These are phyloP conservation scores for Ophion ventricosus DNA, from an alignment of 2,888 invertebrate genomes.

Conservation along the genomic window DNA sequence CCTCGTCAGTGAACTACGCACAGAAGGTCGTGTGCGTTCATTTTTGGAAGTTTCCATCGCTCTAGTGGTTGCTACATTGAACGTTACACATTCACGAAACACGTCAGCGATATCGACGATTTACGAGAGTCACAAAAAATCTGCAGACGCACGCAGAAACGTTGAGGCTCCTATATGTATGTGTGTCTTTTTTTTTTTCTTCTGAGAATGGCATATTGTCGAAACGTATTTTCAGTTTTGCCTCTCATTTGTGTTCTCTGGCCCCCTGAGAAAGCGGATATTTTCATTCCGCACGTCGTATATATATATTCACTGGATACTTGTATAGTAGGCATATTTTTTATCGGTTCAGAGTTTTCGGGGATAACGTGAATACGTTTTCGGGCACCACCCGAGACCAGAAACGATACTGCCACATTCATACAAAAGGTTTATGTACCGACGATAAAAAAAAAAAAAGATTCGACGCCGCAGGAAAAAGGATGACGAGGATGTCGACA, in stretches of 20 bases:
- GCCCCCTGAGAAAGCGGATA: background rate
- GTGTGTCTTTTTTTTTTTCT: background rate
- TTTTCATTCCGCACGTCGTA: constrained; percentile 19
- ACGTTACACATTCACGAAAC: background rate
- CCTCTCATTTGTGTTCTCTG: constrained; percentile 4
- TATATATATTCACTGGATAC: background rate
- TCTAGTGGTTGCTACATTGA: background rate
- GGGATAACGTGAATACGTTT: constrained; percentile 24
- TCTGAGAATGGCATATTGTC: background rate
- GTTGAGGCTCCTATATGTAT: background rate
- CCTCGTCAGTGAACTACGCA: too few relatives aligned
- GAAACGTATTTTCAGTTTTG: background rate
- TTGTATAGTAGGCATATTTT: background rate
- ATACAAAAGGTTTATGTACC: constrained; percentile 28
- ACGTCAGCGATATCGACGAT: constrained; percentile 21
- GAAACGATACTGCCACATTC: constrained; percentile 43
- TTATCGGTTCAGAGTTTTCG: constrained; percentile 24
- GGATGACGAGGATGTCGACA: constrained; percentile 38
- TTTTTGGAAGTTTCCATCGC: background rate
- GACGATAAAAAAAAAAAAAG: constrained; percentile 21
- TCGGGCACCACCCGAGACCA: constrained; percentile 11
- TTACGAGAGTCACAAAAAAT: background rate
- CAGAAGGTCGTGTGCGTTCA: too few relatives aligned
- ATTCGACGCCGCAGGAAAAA: constrained; percentile 37
- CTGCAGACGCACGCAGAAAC: constrained; percentile 25